Percentiles rank a stretch among this genome's conserved stretches.
Conservation (phyloP, 2,888 invertebrate species). For the Ornithoptera priamus region DNA sequence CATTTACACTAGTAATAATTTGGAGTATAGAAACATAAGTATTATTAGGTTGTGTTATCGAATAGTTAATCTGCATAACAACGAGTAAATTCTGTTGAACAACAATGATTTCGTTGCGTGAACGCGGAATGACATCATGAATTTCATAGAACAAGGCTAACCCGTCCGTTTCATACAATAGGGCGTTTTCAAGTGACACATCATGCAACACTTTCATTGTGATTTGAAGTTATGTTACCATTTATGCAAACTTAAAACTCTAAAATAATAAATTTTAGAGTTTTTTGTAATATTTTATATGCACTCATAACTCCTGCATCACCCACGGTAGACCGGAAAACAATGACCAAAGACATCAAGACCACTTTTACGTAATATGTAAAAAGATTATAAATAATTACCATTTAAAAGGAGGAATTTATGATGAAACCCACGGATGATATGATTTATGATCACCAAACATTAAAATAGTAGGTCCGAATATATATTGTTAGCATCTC, state of each 20-base stretch:
- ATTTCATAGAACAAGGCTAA: slow-evolving; percentile 48
- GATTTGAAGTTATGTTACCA: not conserved
- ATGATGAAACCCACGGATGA: too few relatives aligned
- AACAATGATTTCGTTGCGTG: slow-evolving; percentile 14
- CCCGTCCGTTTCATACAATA: slow-evolving; percentile 34
- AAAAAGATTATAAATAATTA: too few relatives aligned
- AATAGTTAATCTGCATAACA: slow-evolving; percentile 23
- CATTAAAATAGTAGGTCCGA: too few relatives aligned
- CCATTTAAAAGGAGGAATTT: too few relatives aligned
- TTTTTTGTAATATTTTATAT: too few relatives aligned
- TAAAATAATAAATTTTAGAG: not conserved
- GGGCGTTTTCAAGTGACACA: slow-evolving; percentile 18
- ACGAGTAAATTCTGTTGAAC: slow-evolving; percentile 3
- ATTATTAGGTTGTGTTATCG: not conserved
- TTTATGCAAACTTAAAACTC: not conserved
- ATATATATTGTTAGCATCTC: too few relatives aligned
- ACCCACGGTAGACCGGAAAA: too few relatives aligned
- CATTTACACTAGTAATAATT: not conserved
- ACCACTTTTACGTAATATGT: too few relatives aligned
- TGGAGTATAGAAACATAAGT: not conserved
- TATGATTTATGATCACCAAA: too few relatives aligned
- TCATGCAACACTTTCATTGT: slow-evolving; percentile 4
- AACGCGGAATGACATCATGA: slow-evolving; percentile 46
- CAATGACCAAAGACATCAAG: too few relatives aligned
- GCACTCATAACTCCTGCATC: too few relatives aligned